Base-by-base conservation (phyloP, 2,113 vertebrate genomes). In the Leptosomus discolor region DNA sequence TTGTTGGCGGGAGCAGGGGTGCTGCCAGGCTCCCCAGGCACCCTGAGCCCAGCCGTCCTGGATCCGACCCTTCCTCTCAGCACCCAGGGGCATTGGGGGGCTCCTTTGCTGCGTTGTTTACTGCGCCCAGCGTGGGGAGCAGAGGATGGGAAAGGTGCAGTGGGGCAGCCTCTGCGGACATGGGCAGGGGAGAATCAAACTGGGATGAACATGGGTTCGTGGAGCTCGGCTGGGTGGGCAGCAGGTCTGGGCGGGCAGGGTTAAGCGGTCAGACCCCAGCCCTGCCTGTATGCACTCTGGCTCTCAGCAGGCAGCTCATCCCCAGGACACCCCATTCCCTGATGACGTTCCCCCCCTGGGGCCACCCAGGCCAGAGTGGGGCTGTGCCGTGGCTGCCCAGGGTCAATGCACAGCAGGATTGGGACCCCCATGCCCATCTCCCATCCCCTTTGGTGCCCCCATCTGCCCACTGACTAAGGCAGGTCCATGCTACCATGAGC, bases 61-160 rank as follows among this genome's bases (percentile, higher is more conserved):
- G 48, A 34, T 41, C 22, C 11, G 5, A 48, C 27, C 48, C 19
- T 77, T 87, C n/a, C 51, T 58, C 46, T 67, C 60, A 18, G 43
- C 39, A n/a, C 36, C 15, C 12, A 5, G 2, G 5, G 43, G 15
- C 3, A 1, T 6, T 16, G 24, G 39, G 61, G 36, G 57, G 19
- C 22, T 65, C 51, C 48, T 76, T 36, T 37, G n/a, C 65, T 46
- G 30, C 7, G 2, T 9, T 19, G 5, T 61, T 71, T 64, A 19
- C 73, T 61, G 54, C 1, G 1, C 8, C 23, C n/a, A 22, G 46
- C 0, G 0, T 21, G 54, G 15, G 12, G 29, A 73, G 18, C 29
- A 30, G 68, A 56, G 46, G 51, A 36, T 30, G 27, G 30, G 32
- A 37, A 89, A 58, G 39, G 17, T 17, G 34, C 50, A 79, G n/a